Evolutionary conservation across 2,797 vertebrate species (phyloP), one percentile per base, ranked within the genome.

Genomic region (Pitangus sulphuratus): DNA sequence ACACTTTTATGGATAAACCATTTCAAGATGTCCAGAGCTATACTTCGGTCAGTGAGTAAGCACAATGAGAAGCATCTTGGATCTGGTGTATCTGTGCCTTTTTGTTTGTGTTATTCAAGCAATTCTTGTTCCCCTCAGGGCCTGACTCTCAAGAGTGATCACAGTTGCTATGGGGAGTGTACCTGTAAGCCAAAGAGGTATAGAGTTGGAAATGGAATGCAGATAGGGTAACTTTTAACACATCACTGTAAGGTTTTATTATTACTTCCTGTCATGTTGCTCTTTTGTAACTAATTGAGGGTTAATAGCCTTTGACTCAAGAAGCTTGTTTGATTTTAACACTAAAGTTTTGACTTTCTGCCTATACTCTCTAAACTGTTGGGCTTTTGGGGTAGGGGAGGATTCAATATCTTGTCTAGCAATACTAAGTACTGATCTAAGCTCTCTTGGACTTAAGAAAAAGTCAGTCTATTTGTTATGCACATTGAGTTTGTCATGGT

Each of bases 91-190:
- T 37, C 66, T 79, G 66, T 75, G 60, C 8, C 11, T 66, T 89
- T 75, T 70, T 5, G 9, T 48, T 58, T 0, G 0, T 56, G 56
- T 45, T 60, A 47, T 4, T 54, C 69, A 50, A 91, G 57, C 6
- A 28, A n/a, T 25, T 69, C 33, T 48, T 65, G 19, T 37, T 75
- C 19, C 9, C 74, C 54, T 58, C 33, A 33, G n/a, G 24, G 26
- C 33, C 30, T 54, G 28, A 37, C 35, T 54, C 71, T 60, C 24
- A 22, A n/a, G 40, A 60, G 15, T 24, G n/a, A 44, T 65, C 50
- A n/a, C 1, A 2, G 1, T 1, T 2, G 3, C 22, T 78, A 16
- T 12, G 39, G 56, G 42, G 30, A 28, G 9, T 26, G 40, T 14
- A 70, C 28, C 25, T 85, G 57, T 62, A 58, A 64, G 25, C 15